Conservation (phyloP, 30 jellyfish, hydroid and myxozoan genomes). For the Aurelia sp. region DNA sequence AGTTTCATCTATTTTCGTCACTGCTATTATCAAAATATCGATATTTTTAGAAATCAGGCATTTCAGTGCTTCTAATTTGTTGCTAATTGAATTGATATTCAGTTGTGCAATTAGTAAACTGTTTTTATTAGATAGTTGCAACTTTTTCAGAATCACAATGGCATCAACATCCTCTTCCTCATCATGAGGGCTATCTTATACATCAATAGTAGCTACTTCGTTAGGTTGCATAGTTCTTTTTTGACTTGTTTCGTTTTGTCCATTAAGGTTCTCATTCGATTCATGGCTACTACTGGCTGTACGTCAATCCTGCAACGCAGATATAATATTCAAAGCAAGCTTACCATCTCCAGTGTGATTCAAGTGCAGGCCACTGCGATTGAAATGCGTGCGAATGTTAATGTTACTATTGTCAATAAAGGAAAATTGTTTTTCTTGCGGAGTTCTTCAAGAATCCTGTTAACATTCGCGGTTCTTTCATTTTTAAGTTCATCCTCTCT, state of each 20-base stretch:
- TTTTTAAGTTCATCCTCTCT: constrained; percentile 31
- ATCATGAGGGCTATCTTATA: too few species aligned
- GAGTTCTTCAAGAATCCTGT: constrained; percentile 43
- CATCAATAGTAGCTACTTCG: too few species aligned
- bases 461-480: constrained; percentile 43
- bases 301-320: constrained; percentile 55
- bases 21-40: constrained; percentile 30
- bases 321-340: constrained; percentile 30
- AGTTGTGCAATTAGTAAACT: too few species aligned
- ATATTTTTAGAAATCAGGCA: too few species aligned
- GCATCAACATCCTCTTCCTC: too few species aligned
- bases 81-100: too few species aligned
- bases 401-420: constrained; percentile 47
- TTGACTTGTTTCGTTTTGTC: constrained; percentile 21
- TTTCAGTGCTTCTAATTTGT: too few species aligned
- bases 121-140: too few species aligned
- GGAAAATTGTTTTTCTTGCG: constrained; percentile 24
- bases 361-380: constrained; percentile 48
- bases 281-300: constrained; percentile 38
- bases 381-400: constrained; percentile 22
- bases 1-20: constrained; percentile 46
- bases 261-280: constrained; percentile 31
- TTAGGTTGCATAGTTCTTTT: too few species aligned
- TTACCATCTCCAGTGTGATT: too few species aligned
- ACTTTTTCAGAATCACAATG: too few species aligned